Base-by-base conservation (phyloP, 2,888 invertebrate species). In the Andrena haemorrhoa region DNA sequence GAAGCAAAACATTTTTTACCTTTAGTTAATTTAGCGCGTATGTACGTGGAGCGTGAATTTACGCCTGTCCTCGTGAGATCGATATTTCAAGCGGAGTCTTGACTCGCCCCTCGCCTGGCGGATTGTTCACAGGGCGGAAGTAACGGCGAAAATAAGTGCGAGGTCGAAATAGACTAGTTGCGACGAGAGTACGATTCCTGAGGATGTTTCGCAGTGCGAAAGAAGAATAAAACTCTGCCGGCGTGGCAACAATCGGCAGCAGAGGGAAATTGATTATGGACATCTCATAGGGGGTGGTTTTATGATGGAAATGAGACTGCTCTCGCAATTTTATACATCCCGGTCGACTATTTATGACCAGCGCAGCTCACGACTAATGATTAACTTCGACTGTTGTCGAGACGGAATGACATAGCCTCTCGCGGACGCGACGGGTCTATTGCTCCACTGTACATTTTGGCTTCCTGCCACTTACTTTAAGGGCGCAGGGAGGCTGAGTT, bases 11-110 rank as follows among this genome's bases (percentile, higher is more conserved):
- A 85, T 84, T 82, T 82, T 82, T 71, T 75, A 72, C 51, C 71
- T 66, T 49, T 76, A 60, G 81, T 86, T 89, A 86, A 89, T 89
- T 88, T 85, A 79, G 71, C 83, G 88, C 82, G 74, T 82, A 72
- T 12, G 61, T 64, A 60, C 35, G 35, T 7, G 77, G 53, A 63
- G 26, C 71, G 73, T 63, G 31, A 71, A 77, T 51, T 71, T 66
- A 65, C 70, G 63, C 51, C 61, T 41, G 53, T 26, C 82, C 82
- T 69, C 70, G 60, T 29, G 63, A 70, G 77, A 58, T 78, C 84
- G 82, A 86, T 86, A 84, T 82, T 79, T 86, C 74, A 76, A 58
- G 63, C 5, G 29, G 65, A 23, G 12, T 53, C 41, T 41, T 20
- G 16, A 23, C 53, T 66, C 63, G 47, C 60, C 20, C 4, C 20